Evolutionary conservation across 2,888 invertebrate species (phyloP).

Genomic region (Erebia palarica): DNA sequence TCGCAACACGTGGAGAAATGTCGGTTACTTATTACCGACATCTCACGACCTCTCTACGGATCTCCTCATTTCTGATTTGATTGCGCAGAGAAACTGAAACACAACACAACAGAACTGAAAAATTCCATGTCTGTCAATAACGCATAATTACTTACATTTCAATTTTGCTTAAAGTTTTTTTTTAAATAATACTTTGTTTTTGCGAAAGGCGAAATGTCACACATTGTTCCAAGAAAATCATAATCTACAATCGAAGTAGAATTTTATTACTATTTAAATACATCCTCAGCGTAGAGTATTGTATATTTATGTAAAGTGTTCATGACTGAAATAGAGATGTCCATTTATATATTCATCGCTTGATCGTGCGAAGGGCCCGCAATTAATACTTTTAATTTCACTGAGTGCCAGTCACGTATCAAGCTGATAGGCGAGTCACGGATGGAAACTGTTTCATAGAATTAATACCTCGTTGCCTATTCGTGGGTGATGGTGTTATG

Average conservation of each 20-base stretch:
- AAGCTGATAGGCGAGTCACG: constrained; percentile 47
- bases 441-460: constrained; percentile 42
- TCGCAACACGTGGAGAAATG: too few relatives aligned
- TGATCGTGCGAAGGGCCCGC: constrained; percentile 22
- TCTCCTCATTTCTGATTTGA: too few relatives aligned
- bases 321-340: constrained; percentile 11
- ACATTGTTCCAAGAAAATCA: neutral
- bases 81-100: too few relatives aligned
- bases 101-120: too few relatives aligned
- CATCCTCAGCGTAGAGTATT: neutral
- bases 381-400: constrained; percentile 64
- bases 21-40: too few relatives aligned
- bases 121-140: too few relatives aligned
- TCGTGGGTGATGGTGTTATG: constrained; percentile 51
- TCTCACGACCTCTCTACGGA: too few relatives aligned
- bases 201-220: neutral
- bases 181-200: neutral
- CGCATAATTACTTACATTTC: too few relatives aligned
- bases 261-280: neutral
- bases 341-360: constrained; percentile 6
- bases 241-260: neutral
- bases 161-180: too few relatives aligned
- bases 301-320: constrained; percentile 1
- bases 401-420: constrained; percentile 51
- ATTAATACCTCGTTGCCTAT: constrained; percentile 58